These are phyloP conservation scores for Phrynocephalus vlangalii DNA, from an alignment of 2,797 vertebrate genomes.

Conservation along the genomic window DNA sequence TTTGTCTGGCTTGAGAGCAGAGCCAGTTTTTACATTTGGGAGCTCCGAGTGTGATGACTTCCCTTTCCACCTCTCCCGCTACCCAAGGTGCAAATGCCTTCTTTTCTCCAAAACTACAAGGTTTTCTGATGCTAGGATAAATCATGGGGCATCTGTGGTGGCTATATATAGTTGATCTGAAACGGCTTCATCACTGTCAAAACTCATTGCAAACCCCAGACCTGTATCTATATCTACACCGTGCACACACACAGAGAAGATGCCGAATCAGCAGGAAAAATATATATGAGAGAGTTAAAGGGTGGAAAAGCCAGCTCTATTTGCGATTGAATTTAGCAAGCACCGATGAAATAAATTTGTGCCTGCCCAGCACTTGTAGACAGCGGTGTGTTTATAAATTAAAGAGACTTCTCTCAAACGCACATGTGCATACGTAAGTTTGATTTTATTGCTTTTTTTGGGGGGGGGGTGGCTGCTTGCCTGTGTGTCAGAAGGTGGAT, in stretches of 20 bases:
- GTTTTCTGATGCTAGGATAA: not conserved
- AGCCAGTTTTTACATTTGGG: too few relatives aligned
- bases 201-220: not conserved
- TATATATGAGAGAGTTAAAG: not conserved
- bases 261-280: slow-evolving; percentile 25
- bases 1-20: too few relatives aligned
- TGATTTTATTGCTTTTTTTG: slow-evolving; percentile 10
- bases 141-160: not conserved
- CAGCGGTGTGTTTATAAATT: slow-evolving; percentile 24
- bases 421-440: slow-evolving; percentile 14
- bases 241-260: too few relatives aligned
- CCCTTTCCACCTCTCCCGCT: too few relatives aligned
- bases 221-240: not conserved
- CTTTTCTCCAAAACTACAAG: too few relatives aligned
- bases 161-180: not conserved
- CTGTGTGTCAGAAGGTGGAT: not conserved
- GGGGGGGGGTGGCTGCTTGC: not conserved
- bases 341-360: slow-evolving; percentile 35
- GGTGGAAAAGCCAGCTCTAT: slow-evolving; percentile 4
- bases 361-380: slow-evolving; percentile 14
- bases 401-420: slow-evolving; percentile 11
- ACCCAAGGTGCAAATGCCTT: too few relatives aligned
- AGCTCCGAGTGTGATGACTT: too few relatives aligned
- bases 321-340: slow-evolving; percentile 22
- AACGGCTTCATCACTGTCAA: not conserved